Conservation (phyloP, 2,113 vertebrate species). For the Amblyornis subalaris region DNA sequence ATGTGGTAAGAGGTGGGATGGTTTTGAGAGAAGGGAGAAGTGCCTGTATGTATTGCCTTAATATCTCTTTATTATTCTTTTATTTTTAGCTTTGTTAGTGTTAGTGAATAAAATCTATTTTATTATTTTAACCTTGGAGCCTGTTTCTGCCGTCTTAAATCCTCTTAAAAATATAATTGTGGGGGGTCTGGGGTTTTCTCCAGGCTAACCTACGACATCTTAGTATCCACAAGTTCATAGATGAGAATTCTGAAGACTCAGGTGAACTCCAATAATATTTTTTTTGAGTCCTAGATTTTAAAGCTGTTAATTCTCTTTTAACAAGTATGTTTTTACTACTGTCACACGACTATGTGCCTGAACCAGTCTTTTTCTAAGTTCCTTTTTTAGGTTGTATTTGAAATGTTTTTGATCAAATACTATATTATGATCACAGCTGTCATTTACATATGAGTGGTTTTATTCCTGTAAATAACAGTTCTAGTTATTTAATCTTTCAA, state of each 20-base stretch:
- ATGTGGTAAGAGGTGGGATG: too few relatives aligned
- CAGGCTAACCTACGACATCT: too few relatives aligned
- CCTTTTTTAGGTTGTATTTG: neutral
- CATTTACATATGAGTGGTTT: conserved; percentile 6
- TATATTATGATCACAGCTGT: neutral
- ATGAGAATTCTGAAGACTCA: neutral
- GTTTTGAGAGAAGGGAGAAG: too few relatives aligned
- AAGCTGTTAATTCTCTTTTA: neutral
- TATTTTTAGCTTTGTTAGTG: too few relatives aligned
- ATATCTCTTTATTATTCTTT: too few relatives aligned
- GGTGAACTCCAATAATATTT: neutral
- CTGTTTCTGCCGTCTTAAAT: too few relatives aligned
- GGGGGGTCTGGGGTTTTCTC: too few relatives aligned
- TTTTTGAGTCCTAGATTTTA: neutral
- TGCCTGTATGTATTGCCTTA: too few relatives aligned
- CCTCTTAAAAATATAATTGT: too few relatives aligned
- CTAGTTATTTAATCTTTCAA: conserved; percentile 31
- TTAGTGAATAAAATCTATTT: too few relatives aligned
- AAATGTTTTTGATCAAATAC: neutral
- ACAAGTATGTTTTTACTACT: neutral
- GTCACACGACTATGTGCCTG: neutral
- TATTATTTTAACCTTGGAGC: too few relatives aligned
- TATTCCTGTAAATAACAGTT: neutral
- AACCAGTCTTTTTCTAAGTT: neutral
- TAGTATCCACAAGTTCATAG: neutral